These are phyloP conservation scores for Monopis laevigella DNA, from an alignment of 2,888 invertebrate species.

Conservation along the genomic window DNA sequence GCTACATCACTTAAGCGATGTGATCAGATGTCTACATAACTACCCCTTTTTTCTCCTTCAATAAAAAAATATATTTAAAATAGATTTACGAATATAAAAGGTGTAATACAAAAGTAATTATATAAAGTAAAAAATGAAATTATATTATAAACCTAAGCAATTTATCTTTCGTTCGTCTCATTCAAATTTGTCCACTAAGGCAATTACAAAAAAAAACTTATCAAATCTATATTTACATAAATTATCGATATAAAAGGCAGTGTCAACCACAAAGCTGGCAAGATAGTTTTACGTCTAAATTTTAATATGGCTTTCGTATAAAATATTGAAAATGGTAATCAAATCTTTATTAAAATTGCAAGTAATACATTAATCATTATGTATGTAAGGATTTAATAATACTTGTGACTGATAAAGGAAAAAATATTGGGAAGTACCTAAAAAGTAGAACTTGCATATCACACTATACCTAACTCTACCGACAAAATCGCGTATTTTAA, in stretches of 20 bases:
- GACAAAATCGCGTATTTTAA: slow-evolving; percentile 6
- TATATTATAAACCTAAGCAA: too few relatives aligned
- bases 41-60: too few relatives aligned
- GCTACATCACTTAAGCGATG: slow-evolving; percentile 59
- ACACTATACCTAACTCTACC: slow-evolving; percentile 2
- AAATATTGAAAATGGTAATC: slow-evolving; percentile 39
- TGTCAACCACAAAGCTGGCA: slow-evolving; percentile 63
- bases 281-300: slow-evolving; percentile 59
- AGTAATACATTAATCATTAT: not conserved
- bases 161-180: too few relatives aligned
- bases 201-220: slow-evolving; percentile 8
- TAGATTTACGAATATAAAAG: too few relatives aligned
- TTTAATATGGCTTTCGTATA: slow-evolving; percentile 61
- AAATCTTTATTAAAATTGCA: not conserved
- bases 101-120: too few relatives aligned
- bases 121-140: too few relatives aligned
- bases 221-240: slow-evolving; percentile 50
- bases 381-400: too few relatives aligned
- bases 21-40: slow-evolving; percentile 59
- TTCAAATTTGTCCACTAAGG: too few relatives aligned
- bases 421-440: not conserved
- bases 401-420: slow-evolving; percentile 3
- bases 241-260: slow-evolving; percentile 44
- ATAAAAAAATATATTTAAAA: too few relatives aligned
- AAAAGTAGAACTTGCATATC: slow-evolving; percentile 7